phyloP scores from a whole-genome alignment of 1,140 invertebrate species.

The Whitmania pigra region DNA sequence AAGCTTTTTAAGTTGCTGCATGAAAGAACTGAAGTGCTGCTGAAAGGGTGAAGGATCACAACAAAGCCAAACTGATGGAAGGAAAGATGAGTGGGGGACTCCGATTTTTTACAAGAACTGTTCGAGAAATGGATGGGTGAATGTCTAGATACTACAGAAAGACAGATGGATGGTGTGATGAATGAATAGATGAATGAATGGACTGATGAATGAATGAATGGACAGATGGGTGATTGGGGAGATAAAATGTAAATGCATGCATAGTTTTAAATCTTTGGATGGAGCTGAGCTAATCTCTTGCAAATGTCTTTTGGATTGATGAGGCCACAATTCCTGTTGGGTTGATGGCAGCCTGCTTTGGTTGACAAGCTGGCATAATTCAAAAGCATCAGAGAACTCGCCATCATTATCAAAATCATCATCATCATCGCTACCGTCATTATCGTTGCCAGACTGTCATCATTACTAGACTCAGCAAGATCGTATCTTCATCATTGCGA shows the following conservation, averaged over 20 bases:
- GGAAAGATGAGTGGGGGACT: too few species aligned
- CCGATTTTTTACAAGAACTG: too few species aligned
- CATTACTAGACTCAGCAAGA: not conserved
- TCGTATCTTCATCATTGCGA: not conserved
- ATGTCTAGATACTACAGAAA: too few species aligned
- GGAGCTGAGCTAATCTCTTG: not conserved
- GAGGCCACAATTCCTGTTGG: not conserved
- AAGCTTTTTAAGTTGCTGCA: too few species aligned
- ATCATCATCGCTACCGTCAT: not conserved
- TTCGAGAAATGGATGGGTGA: too few species aligned
- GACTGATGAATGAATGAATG: too few species aligned
- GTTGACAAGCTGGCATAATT: not conserved
- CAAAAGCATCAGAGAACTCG: not conserved
- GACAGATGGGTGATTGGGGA: too few species aligned
- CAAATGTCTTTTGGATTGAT: not conserved
- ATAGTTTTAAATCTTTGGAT: not conserved
- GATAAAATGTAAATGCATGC: not conserved
- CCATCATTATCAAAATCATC: not conserved
- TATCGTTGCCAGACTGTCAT: not conserved
- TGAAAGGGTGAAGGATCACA: too few species aligned
- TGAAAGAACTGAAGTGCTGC: too few species aligned
- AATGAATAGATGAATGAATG: too few species aligned
- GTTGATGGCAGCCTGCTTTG: not conserved
- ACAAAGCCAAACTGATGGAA: too few species aligned
- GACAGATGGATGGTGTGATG: too few species aligned